These are phyloP conservation scores for Ursus arctos DNA, from an alignment of 2,113 vertebrate species.

Conservation along the genomic window DNA sequence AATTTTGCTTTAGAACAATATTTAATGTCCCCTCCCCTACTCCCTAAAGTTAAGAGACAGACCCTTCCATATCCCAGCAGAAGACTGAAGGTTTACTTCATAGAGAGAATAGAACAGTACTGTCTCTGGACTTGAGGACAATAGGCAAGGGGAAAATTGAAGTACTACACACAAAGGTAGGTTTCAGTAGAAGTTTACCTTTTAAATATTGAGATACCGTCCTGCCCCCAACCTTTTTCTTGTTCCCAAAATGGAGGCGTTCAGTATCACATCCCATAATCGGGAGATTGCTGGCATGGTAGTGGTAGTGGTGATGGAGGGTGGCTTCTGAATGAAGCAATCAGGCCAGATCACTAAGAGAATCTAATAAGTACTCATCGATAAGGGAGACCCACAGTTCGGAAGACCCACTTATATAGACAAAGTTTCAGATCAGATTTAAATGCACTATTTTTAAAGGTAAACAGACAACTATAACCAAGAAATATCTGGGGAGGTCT, in stretches of 20 bases:
- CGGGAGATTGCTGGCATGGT: neutral
- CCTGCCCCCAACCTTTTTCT: neutral
- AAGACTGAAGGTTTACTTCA: neutral
- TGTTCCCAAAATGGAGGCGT: neutral
- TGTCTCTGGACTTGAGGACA: neutral
- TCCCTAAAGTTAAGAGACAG: neutral
- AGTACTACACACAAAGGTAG: neutral
- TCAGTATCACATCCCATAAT: neutral
- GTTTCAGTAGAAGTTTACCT: neutral
- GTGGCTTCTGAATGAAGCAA: neutral
- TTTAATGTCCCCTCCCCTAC: neutral
- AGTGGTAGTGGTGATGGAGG: too few relatives aligned
- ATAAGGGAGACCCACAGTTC: neutral
- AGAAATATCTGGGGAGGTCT: neutral
- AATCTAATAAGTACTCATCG: neutral
- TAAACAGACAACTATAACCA: neutral
- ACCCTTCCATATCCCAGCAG: neutral
- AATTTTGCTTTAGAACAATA: neutral
- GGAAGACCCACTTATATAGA: neutral
- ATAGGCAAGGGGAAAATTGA: neutral
- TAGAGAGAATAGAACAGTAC: neutral
- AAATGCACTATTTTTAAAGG: neutral
- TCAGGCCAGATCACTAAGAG: neutral
- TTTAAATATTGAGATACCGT: neutral
- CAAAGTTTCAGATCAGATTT: neutral